Base-by-base conservation (phyloP, 37 sponge, comb jelly and placozoan species). In the Beroe forskalii region DNA sequence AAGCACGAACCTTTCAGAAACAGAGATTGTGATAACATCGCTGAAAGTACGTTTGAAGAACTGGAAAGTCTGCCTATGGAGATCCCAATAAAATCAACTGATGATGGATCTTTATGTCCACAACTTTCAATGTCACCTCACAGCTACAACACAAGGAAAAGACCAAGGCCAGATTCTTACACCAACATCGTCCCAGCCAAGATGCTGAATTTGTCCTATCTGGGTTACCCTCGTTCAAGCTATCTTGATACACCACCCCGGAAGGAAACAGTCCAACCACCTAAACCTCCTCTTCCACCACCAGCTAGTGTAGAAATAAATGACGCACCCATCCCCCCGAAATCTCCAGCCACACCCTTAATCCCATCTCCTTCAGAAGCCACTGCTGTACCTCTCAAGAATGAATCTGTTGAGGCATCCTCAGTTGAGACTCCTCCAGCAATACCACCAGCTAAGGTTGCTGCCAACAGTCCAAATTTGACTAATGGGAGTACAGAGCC, bases 101-200 rank as follows among this genome's bases (percentile, higher is more conserved):
- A 35, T 43, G 55, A 41, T 44, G 44, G 55, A 1, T 35, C 86
- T 30, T 24, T 44, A 23, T 44, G 55, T 80, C 86, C 86, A 6
- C 35, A 32, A 25, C 55, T 44, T 0, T 24, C 86, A 43, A 44
- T 44, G 0, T 80, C 86, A 80, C 86, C 86, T 3, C 86, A 80
- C 27, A 80, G 86, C 31, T 80, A 80, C 86, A 80, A 80, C 48
- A 80, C 86, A 17, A 41, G 86, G 86, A 80, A 80, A 24, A 41
- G 86, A 80, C 86, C 86, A 27, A 41, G 86, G 22, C 86, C 86
- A 33, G 55, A 44, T 12, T 80, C 86, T 27, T 80, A 80, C 48
- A 38, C 44, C 17, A 80, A 80, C 86, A 80, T 80, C 31, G 35
- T 80, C 86, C 86, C 86, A 28, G 86, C 86, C 23, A 80, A 80